Evolutionary conservation across 1,140 invertebrate genomes (phyloP).

Genomic region (Aethina tumida): DNA sequence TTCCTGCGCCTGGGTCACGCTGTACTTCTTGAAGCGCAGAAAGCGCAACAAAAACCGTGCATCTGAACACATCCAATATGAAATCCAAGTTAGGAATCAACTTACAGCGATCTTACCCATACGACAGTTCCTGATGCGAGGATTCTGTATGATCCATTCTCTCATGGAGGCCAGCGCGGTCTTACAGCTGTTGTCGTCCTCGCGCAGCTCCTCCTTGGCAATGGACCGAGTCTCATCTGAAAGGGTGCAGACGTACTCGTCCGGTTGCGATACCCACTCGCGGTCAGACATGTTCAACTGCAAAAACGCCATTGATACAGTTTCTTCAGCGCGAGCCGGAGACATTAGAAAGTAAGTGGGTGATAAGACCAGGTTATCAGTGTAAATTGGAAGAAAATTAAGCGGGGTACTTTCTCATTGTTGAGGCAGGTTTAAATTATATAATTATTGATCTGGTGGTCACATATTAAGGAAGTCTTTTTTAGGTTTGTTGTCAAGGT

Average conservation of each 20-base stretch:
- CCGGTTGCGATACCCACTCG: conserved; percentile 42
- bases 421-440: too few relatives aligned
- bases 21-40: conserved; percentile 74
- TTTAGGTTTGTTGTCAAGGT: too few relatives aligned
- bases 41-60: conserved; percentile 65
- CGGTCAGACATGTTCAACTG: conserved; percentile 18
- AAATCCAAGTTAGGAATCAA: neutral
- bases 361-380: too few relatives aligned
- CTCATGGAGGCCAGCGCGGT: conserved; percentile 56
- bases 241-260: conserved; percentile 50
- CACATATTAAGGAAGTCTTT: too few relatives aligned
- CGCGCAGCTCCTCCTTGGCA: conserved; percentile 57
- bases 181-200: conserved; percentile 53
- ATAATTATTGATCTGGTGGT: too few relatives aligned
- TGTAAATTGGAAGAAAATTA: too few relatives aligned
- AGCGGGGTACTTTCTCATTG: too few relatives aligned
- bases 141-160: conserved; percentile 62
- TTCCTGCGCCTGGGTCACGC: conserved; percentile 69
- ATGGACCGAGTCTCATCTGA: conserved; percentile 49
- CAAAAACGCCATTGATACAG: too few relatives aligned
- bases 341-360: too few relatives aligned
- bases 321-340: too few relatives aligned
- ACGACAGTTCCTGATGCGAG: conserved; percentile 56
- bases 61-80: conserved; percentile 44
- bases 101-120: conserved; percentile 42